Percentiles rank a stretch among this genome's conserved stretches.
Evolutionary conservation across 2,888 invertebrate genomes (phyloP).

Genomic region (Doris montereyensis): DNA sequence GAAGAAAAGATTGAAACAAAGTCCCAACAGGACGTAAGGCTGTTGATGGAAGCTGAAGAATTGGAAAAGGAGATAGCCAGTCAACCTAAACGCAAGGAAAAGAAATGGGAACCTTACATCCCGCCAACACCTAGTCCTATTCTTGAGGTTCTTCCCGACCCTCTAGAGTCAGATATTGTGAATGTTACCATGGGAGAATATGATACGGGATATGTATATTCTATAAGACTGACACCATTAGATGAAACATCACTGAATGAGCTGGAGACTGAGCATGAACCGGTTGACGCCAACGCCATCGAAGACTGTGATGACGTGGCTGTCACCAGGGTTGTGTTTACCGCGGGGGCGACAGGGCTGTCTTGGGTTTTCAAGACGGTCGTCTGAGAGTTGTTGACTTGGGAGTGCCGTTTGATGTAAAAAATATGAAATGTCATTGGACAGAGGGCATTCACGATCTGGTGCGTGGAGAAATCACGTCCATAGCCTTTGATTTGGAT

Average conservation of each 20-base stretch:
- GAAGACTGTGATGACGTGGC: slow-evolving; percentile 37
- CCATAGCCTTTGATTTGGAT: slow-evolving; percentile 30
- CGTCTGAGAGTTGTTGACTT: slow-evolving; percentile 33
- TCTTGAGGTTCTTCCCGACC: slow-evolving; percentile 4
- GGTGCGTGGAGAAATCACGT: slow-evolving; percentile 36
- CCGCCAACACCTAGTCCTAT: slow-evolving; percentile 40
- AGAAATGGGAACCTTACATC: slow-evolving; percentile 38
- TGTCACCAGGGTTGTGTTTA: slow-evolving; percentile 15
- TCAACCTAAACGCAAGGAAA: not conserved
- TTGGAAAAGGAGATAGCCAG: not conserved
- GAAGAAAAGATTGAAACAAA: slow-evolving; percentile 39
- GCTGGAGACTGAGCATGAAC: slow-evolving; percentile 8
- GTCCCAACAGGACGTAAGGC: slow-evolving; percentile 39
- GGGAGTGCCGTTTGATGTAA: slow-evolving; percentile 22
- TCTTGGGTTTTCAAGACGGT: slow-evolving; percentile 41
- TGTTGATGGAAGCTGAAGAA: slow-evolving; percentile 34
- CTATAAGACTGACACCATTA: not conserved
- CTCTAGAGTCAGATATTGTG: not conserved
- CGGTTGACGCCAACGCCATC: slow-evolving; percentile 28
- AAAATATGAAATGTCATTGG: slow-evolving; percentile 37
- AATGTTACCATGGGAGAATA: slow-evolving; percentile 38
- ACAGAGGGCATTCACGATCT: slow-evolving; percentile 38
- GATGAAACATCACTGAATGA: not conserved
- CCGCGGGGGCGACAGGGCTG: slow-evolving; percentile 1
- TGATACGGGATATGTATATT: slow-evolving; percentile 43